These are phyloP conservation scores for Tor tambroides DNA, from an alignment of 2,113 vertebrate genomes.

Conservation along the genomic window DNA sequence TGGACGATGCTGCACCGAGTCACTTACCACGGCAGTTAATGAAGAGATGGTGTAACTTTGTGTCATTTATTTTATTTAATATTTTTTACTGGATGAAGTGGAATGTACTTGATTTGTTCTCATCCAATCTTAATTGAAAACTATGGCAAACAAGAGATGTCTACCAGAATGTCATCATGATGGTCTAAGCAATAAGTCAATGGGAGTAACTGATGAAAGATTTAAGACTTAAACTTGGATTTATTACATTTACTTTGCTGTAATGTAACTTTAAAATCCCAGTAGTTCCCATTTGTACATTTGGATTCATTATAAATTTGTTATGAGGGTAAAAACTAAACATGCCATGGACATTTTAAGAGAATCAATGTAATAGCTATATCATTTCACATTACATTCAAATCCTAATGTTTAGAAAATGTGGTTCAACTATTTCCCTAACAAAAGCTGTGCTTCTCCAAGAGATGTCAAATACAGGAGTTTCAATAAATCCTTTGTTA, in stretches of 20 bases:
- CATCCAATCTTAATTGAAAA: neutral
- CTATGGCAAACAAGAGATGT: neutral
- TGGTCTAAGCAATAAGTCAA: constrained; percentile 23
- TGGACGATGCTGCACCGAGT: neutral
- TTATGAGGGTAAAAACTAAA: neutral
- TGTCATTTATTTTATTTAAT: neutral
- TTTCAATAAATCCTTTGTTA: constrained; percentile 17
- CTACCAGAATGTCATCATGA: neutral
- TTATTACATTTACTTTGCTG: neutral
- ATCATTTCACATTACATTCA: neutral
- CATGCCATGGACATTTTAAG: neutral
- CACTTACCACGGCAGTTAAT: neutral
- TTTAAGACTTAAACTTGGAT: neutral
- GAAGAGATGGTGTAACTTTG: neutral
- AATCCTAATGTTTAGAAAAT: neutral
- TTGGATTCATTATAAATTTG: neutral
- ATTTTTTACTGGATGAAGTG: constrained; percentile 3
- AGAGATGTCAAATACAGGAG: neutral
- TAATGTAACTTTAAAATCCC: neutral
- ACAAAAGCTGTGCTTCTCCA: neutral
- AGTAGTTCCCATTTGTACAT: neutral
- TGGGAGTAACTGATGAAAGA: too few relatives aligned
- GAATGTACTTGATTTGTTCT: constrained; percentile 2
- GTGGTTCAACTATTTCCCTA: neutral
- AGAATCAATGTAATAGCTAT: neutral